Evolutionary conservation across 2,888 invertebrate species (phyloP).

Genomic region (Aporophyla lueneburgensis): DNA sequence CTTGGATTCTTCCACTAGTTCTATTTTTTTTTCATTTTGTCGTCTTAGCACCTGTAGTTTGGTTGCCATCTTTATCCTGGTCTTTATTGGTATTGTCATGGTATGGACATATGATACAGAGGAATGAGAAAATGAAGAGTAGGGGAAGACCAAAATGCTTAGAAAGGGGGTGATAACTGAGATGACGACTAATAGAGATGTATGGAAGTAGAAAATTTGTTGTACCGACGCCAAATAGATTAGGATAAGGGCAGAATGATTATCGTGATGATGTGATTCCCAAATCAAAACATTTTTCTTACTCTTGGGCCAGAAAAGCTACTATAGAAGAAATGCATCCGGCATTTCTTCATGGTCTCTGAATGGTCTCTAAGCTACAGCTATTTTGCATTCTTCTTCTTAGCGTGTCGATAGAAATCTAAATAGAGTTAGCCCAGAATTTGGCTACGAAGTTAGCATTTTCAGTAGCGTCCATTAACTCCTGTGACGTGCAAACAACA

Average conservation of each 20-base stretch:
- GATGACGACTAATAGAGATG: neutral
- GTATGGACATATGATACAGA: neutral
- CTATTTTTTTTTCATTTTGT: constrained; percentile 29
- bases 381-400: too few species aligned
- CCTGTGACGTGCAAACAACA: too few species aligned
- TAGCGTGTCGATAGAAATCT: too few species aligned
- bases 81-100: neutral
- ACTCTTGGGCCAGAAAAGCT: too few species aligned
- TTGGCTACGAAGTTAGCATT: too few species aligned
- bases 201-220: too few species aligned
- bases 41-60: constrained; percentile 21
- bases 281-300: neutral
- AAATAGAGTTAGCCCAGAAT: too few species aligned
- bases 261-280: neutral
- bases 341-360: too few species aligned
- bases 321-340: too few species aligned
- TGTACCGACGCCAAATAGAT: neutral
- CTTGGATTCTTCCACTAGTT: constrained; percentile 37
- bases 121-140: too few species aligned
- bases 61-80: constrained; percentile 10
- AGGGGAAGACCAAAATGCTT: neutral
- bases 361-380: neutral
- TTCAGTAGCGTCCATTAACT: too few species aligned
- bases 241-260: neutral
- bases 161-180: neutral